Percentiles rank a stretch among this genome's conserved stretches.
Evolutionary conservation across 2,888 invertebrate genomes (phyloP).

Genomic region (Agonopterix arenella): DNA sequence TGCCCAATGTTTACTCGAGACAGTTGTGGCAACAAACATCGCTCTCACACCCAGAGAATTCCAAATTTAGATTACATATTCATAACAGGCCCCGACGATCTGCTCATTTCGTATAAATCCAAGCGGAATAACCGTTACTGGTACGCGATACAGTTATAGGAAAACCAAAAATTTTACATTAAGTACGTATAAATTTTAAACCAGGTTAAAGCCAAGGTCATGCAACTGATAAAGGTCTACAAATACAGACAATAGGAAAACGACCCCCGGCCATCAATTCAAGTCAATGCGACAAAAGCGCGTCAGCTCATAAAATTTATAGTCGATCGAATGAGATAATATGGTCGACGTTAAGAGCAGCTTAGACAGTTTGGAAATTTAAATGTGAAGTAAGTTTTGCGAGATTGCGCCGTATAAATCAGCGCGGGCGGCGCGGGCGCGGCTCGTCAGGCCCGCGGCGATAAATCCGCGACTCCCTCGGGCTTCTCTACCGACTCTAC

Average conservation of each 20-base stretch:
- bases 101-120: slow-evolving; percentile 59
- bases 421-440: slow-evolving; percentile 48
- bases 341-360: slow-evolving; percentile 75
- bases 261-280: slow-evolving; percentile 63
- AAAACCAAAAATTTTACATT: slow-evolving; percentile 16
- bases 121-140: slow-evolving; percentile 47
- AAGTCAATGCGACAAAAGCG: slow-evolving; percentile 67
- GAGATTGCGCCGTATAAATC: slow-evolving; percentile 76
- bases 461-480: slow-evolving; percentile 72
- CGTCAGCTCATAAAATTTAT: slow-evolving; percentile 75
- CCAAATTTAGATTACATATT: slow-evolving; percentile 73
- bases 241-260: slow-evolving; percentile 41
- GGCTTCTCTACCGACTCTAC: slow-evolving; percentile 63
- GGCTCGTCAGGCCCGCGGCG: slow-evolving; percentile 54
- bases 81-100: slow-evolving; percentile 65
- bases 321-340: slow-evolving; percentile 77
- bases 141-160: slow-evolving; percentile 35
- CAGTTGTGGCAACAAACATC: slow-evolving; percentile 67
- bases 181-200: neutral
- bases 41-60: slow-evolving; percentile 69
- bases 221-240: neutral
- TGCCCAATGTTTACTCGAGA: slow-evolving; percentile 56
- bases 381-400: slow-evolving; percentile 78
- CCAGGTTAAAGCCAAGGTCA: neutral
- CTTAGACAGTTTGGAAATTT: slow-evolving; percentile 77